Conservation (phyloP, 2,888 invertebrate genomes). For the Hofmannophila pseudospretella region DNA sequence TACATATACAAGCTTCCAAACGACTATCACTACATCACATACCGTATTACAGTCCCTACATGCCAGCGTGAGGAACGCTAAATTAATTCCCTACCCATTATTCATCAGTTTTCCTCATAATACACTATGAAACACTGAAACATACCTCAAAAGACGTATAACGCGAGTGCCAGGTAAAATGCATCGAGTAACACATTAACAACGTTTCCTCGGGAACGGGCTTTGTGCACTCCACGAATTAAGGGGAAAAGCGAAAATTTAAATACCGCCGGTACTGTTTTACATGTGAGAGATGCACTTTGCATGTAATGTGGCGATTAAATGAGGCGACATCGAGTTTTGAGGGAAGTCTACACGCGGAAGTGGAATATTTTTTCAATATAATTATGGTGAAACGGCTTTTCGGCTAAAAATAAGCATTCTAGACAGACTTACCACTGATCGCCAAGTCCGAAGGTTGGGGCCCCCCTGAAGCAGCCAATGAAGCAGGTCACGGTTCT, state of each 20-base stretch:
- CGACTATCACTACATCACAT: too few species aligned
- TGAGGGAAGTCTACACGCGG: conserved; percentile 5
- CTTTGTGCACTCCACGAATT: conserved; percentile 71
- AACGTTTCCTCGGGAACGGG: conserved; percentile 59
- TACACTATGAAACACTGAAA: conserved; percentile 3
- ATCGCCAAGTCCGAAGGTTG: too few species aligned
- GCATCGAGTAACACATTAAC: conserved; percentile 63
- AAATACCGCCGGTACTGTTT: conserved; percentile 70
- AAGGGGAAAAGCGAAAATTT: conserved; percentile 72
- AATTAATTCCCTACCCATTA: conserved; percentile 12
- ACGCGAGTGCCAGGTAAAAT: conserved; percentile 49
- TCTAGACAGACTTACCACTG: too few species aligned
- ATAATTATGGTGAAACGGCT: too few species aligned
- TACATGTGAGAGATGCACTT: conserved; percentile 76
- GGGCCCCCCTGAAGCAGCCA: too few species aligned
- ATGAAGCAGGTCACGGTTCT: too few species aligned
- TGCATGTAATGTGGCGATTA: conserved; percentile 67
- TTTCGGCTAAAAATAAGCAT: too few species aligned
- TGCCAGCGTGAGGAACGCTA: neutral
- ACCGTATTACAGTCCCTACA: too few species aligned
- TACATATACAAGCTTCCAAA: too few species aligned
- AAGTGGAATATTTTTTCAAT: too few species aligned
- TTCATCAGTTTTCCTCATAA: conserved; percentile 14
- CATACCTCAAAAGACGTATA: conserved; percentile 1
- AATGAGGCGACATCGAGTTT: conserved; percentile 51